Percentiles rank a stretch among this genome's conserved stretches.
Evolutionary conservation across 2,797 vertebrate species (phyloP).

Genomic region (Lagocephalus sceleratus): DNA sequence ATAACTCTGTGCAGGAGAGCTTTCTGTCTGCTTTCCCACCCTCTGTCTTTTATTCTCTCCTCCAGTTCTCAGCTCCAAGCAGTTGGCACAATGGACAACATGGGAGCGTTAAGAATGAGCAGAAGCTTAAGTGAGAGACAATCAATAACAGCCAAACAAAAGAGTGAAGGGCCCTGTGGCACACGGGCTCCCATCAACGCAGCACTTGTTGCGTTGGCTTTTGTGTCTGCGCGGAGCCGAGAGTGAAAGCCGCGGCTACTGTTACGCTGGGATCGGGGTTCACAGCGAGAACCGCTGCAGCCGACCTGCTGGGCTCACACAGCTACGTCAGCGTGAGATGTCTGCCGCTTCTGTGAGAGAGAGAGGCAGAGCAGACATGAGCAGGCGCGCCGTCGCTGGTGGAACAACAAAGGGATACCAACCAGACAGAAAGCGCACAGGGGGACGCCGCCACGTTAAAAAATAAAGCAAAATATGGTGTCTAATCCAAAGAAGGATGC

Average conservation of each 20-base stretch:
- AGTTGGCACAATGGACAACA: slow-evolving; percentile 38
- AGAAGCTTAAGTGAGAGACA: slow-evolving; percentile 35
- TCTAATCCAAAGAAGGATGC: neutral
- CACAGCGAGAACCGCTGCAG: slow-evolving; percentile 16
- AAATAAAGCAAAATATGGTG: slow-evolving; percentile 12
- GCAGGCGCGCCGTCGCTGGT: neutral
- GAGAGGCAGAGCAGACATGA: slow-evolving; percentile 3
- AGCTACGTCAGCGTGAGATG: slow-evolving; percentile 30
- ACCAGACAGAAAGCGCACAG: neutral
- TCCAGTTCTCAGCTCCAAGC: slow-evolving; percentile 20
- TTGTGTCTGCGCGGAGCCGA: neutral
- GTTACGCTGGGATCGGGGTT: slow-evolving; percentile 36
- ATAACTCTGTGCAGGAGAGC: too few relatives aligned
- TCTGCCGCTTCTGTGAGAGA: slow-evolving; percentile 19
- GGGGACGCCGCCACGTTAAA: slow-evolving; percentile 34
- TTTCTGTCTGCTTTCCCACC: too few relatives aligned
- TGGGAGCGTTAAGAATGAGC: slow-evolving; percentile 29
- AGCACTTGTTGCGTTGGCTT: too few relatives aligned
- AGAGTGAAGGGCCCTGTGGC: slow-evolving; percentile 17
- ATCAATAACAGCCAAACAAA: slow-evolving; percentile 60
- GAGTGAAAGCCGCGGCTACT: slow-evolving; percentile 37
- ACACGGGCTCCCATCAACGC: too few relatives aligned
- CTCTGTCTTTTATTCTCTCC: slow-evolving; percentile 17
- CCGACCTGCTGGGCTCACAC: slow-evolving; percentile 15
- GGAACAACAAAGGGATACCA: neutral